Base-by-base conservation (phyloP, 53 echinoderm and acorn worm species). In the Apostichopus leukothele region DNA sequence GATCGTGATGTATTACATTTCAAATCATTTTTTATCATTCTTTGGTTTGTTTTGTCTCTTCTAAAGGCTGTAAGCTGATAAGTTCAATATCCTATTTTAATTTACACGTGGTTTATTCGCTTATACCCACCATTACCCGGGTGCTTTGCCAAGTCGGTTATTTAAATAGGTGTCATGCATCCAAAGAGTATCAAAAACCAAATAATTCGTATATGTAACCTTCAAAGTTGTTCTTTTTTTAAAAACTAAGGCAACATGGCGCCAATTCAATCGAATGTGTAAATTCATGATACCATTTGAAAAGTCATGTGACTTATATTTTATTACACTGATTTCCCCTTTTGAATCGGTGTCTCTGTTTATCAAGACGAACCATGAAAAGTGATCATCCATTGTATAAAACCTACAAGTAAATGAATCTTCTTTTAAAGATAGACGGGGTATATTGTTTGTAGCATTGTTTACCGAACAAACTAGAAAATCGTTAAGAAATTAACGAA, bases 211-310 rank as follows among this genome's bases (percentile, higher is more conserved):
- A 39, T 39, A 39, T 39, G 39, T 39, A 39, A 39, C 39, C 39
- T 39, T 39, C 39, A 39, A 39, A 39, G 39, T 39, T 39, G 39
- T 39, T 3, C 39, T 39, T 39, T 39, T 39, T 39, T 39, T 39
- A 7, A 57, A 71, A 71, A 18, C 20, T 5, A n/a, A 71, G 20
- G 20, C 20, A 71, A 81, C 18, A 53, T 81, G 81, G 81, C 81
- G 81, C 81, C 81, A 52, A 53, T 7, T 81, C 59, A 81, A 81
- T 81, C 81, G 81, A 81, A 81, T 81, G 81, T 81, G 81, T 81
- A 81, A 81, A 81, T 81, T 71, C 71, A 71, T 71, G 71, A 71
- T 6, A 71, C 71, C 71, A 18, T 5, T 71, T 71, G 71, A 16
- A 71, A 19, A 71, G 71, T 71, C 71, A 71, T 71, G 71, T n/a